Evolutionary conservation across 2,888 invertebrate species (phyloP), one percentile per base, ranked within the genome.

Genomic region (Ferrisia virgata): DNA sequence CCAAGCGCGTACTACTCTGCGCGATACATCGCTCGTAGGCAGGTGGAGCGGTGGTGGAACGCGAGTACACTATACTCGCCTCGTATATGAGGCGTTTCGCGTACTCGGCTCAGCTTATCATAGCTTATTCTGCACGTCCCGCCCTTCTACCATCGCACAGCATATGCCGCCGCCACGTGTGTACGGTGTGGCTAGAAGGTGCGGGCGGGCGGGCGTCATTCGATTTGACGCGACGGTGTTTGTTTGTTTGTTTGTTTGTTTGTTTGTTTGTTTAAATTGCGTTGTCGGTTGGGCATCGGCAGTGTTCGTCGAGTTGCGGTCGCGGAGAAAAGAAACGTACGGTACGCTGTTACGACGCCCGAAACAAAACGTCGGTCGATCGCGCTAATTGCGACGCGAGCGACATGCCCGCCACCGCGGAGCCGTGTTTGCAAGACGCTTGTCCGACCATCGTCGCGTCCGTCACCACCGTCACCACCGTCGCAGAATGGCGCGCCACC

Each of bases 261-360:
- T n/a, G n/a, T n/a, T n/a, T n/a, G n/a, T n/a, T n/a, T n/a, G n/a
- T n/a, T n/a, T n/a, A n/a, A n/a, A n/a, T n/a, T 11, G 39, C 39
- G 39, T 39, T 39, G 39, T 39, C 39, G 39, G 39, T 11, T 11
- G 39, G 5, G 5, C 39, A 8, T 39, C 39, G 5, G 39, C 87
- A 93, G 93, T 93, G 93, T 87, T 93, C 93, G 9, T 91, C 90
- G 4, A 90, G 91, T 1, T 93, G 93, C 87, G 93, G 93, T 0
- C 88, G 88, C 28, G 93, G 93, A 4, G 31, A 88, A 89, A 86
- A 89, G 89, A 84, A 88, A 79, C 88, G 91, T 33, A 88, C 89
- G 0, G 90, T 90, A 83, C 90, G 89, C 87, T 92, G 92, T 86
- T 90, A 90, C 43, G 87, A 91, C 15, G 90, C 90, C 36, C 81